Evolutionary conservation across 2,113 vertebrate genomes (phyloP).

Genomic region (Rynchops niger): DNA sequence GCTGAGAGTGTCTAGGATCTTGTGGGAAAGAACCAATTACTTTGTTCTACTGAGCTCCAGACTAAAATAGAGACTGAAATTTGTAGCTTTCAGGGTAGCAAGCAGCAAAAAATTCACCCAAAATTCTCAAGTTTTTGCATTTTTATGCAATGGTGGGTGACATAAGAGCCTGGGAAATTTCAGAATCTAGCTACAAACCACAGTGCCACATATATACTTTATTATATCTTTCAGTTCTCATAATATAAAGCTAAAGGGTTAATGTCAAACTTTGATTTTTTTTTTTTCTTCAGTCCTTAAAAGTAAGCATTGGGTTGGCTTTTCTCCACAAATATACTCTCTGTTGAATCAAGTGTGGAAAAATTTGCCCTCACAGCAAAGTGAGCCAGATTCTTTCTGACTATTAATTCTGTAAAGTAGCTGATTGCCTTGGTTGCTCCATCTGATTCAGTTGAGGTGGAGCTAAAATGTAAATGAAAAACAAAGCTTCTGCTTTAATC

Average conservation of each 20-base stretch:
- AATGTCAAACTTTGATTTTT: not conserved
- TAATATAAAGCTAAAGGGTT: not conserved
- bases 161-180: not conserved
- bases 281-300: not conserved
- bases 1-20: not conserved
- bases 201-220: not conserved
- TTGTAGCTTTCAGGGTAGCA: not conserved
- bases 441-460: not conserved
- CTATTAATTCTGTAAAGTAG: not conserved
- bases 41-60: not conserved
- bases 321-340: not conserved
- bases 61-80: not conserved
- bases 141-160: not conserved
- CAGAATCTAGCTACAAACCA: not conserved
- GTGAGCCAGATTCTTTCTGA: not conserved
- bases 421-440: not conserved
- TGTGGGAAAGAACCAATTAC: not conserved
- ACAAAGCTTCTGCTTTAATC: slow-evolving; percentile 4
- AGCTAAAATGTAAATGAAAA: slow-evolving; percentile 26
- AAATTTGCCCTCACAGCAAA: not conserved
- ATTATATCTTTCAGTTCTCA: not conserved
- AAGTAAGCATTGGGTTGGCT: not conserved
- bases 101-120: not conserved
- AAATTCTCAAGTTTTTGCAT: not conserved
- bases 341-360: not conserved